Percentiles rank a stretch among this genome's conserved stretches.
phyloP scores from a whole-genome alignment of 2,113 vertebrate species.

The Mirounga angustirostris region DNA sequence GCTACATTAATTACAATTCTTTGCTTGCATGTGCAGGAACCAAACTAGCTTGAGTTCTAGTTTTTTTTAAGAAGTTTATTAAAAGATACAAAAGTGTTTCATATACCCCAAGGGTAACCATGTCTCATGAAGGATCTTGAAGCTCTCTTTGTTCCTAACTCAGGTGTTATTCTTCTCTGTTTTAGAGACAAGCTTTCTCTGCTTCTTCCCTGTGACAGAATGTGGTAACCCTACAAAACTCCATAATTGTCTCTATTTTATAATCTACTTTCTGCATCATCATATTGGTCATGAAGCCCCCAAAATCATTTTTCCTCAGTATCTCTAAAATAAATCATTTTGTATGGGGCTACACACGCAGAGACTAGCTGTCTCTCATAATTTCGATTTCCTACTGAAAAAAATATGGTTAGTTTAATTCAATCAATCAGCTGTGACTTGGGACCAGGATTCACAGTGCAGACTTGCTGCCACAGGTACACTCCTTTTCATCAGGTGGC shows the following conservation, averaged over 20 bases:
- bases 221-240: not conserved
- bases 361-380: constrained; percentile 25
- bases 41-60: not conserved
- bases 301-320: not conserved
- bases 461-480: not conserved
- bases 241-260: not conserved
- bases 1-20: not conserved
- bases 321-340: constrained; percentile 58
- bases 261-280: not conserved
- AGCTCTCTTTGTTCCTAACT: not conserved
- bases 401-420: constrained; percentile 43
- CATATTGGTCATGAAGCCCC: not conserved
- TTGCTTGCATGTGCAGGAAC: constrained; percentile 37
- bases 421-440: not conserved
- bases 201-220: not conserved
- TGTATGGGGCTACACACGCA: not conserved
- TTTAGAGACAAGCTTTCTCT: not conserved
- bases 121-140: not conserved
- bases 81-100: not conserved
- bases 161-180: not conserved
- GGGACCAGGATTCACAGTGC: not conserved
- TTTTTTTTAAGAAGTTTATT: not conserved
- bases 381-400: constrained; percentile 19
- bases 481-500: not conserved
- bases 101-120: not conserved